phyloP scores from a whole-genome alignment of 2,797 vertebrate species.

The Lagocephalus sceleratus region DNA sequence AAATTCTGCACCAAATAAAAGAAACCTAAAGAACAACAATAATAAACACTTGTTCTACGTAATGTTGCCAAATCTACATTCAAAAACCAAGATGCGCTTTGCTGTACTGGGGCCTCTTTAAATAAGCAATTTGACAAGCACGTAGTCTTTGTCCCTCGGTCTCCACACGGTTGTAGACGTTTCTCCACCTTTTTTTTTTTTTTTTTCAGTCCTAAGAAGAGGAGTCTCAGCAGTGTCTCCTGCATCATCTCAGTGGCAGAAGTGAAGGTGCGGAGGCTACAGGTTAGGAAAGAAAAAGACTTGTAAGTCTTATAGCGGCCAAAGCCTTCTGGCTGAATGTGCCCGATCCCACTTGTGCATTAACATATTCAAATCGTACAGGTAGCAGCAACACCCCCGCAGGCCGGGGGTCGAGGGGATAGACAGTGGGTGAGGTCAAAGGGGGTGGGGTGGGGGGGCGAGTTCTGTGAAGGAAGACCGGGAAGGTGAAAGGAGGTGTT shows the following conservation, averaged over 20 bases:
- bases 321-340: constrained; percentile 56
- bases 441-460: constrained; percentile 1
- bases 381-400: constrained; percentile 91
- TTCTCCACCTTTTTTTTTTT: constrained; percentile 33
- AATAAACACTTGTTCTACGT: constrained; percentile 74
- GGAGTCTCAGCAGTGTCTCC: constrained; percentile 51
- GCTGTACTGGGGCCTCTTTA: constrained; percentile 72
- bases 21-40: constrained; percentile 72
- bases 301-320: constrained; percentile 54
- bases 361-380: constrained; percentile 79
- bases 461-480: constrained; percentile 37
- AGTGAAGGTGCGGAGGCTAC: constrained; percentile 48
- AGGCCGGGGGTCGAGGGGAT: constrained; percentile 60
- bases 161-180: constrained; percentile 17
- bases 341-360: constrained; percentile 73
- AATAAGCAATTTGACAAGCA: constrained; percentile 73
- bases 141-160: constrained; percentile 52
- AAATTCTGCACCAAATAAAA: constrained; percentile 63
- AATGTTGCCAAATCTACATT: constrained; percentile 81
- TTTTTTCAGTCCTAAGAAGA: constrained; percentile 52
- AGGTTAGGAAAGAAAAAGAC: constrained; percentile 23
- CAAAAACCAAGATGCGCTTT: constrained; percentile 70
- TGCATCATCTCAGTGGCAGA: constrained; percentile 43
- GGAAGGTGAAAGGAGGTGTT: constrained; percentile 51
- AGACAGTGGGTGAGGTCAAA: constrained; percentile 39